These are phyloP conservation scores for Bombus haemorrhoidalis DNA, from an alignment of 1,140 invertebrate species.

Conservation along the genomic window DNA sequence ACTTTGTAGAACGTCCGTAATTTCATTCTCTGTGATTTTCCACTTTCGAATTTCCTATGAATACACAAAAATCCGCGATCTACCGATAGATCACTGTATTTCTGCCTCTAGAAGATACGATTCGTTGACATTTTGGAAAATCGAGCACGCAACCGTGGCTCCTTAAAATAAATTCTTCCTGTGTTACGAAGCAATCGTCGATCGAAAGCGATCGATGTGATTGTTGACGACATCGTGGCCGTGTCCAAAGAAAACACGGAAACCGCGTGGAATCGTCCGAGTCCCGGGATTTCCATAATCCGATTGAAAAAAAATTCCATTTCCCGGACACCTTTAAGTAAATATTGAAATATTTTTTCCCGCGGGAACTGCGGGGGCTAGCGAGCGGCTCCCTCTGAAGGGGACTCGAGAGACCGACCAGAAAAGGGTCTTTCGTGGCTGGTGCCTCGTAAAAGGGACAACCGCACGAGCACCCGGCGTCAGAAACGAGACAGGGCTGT, in stretches of 20 bases:
- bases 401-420: constrained; percentile 38
- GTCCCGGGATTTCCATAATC: constrained; percentile 20
- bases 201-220: not conserved
- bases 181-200: not conserved
- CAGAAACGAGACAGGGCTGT: constrained; percentile 54
- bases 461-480: constrained; percentile 42
- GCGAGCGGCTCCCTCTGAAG: constrained; percentile 28
- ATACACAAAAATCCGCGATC: not conserved
- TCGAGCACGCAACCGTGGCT: not conserved
- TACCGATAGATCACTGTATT: too few relatives aligned
- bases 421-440: constrained; percentile 50
- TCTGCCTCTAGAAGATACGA: not conserved
- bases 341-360: constrained; percentile 58
- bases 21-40: too few relatives aligned
- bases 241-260: not conserved
- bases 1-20: too few relatives aligned
- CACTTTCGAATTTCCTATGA: too few relatives aligned
- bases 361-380: constrained; percentile 21
- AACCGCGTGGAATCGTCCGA: constrained; percentile 15
- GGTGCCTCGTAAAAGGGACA: constrained; percentile 43
- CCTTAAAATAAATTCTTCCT: not conserved
- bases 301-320: constrained; percentile 47
- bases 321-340: constrained; percentile 56
- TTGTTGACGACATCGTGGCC: not conserved
- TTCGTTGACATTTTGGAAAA: not conserved